A percentile compares a stretch with the other conserved stretches of the same genome.
Conservation (phyloP, 2,797 vertebrate species). For the Luscinia megarhynchos region DNA sequence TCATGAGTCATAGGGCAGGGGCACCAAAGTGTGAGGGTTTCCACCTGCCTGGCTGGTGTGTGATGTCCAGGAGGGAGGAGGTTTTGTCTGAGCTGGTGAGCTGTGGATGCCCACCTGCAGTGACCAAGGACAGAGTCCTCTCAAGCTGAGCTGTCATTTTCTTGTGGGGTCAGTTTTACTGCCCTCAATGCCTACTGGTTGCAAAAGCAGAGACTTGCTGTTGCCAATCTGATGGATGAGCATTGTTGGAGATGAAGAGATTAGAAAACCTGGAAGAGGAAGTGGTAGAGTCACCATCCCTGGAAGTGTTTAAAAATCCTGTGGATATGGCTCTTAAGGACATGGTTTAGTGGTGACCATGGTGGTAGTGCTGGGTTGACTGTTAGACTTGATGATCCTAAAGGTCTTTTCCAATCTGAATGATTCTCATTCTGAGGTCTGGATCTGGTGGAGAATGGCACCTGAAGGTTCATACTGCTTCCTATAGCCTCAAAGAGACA, state of each 20-base stretch:
- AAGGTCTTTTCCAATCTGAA: background rate
- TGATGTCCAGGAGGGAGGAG: background rate
- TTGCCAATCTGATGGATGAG: background rate
- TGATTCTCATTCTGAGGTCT: background rate
- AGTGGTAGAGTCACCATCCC: background rate
- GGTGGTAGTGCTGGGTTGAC: background rate
- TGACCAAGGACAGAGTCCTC: background rate
- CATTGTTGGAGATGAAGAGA: background rate
- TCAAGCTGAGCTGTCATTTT: background rate
- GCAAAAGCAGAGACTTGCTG: background rate
- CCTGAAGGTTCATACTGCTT: background rate
- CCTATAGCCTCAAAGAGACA: background rate
- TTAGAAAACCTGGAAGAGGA: background rate
- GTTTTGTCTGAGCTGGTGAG: background rate
- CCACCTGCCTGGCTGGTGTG: background rate
- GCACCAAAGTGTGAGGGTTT: background rate
- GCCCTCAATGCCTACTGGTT: background rate
- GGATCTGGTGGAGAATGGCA: background rate
- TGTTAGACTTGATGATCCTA: background rate
- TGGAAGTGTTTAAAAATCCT: accelerated
- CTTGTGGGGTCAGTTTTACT: background rate
- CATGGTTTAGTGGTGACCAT: background rate
- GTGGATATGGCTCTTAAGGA: background rate
- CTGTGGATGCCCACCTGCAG: background rate
- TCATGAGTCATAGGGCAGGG: accelerated